Conservation (phyloP, 2,797 vertebrate genomes). For the Acrossocheilus fasciatus region DNA sequence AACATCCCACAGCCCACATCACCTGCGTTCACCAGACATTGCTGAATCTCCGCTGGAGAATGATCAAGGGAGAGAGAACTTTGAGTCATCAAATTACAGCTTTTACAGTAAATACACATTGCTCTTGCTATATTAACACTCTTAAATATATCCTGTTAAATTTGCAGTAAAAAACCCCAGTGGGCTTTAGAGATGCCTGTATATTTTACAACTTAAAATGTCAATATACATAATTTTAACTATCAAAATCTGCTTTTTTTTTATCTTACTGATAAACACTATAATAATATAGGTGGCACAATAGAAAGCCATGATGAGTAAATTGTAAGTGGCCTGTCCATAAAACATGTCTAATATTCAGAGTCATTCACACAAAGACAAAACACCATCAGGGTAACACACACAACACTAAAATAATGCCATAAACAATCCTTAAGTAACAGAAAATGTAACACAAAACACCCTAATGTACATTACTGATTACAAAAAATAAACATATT, state of each 20-base stretch:
- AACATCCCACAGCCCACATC: constrained; percentile 95
- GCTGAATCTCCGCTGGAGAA: constrained; percentile 89
- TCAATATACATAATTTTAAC: background rate
- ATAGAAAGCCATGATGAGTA: background rate
- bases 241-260: background rate
- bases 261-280: background rate
- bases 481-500: background rate
- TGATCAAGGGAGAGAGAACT: background rate
- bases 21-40: constrained; percentile 90
- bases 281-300: background rate
- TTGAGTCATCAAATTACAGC: background rate
- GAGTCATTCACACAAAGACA: background rate
- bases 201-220: background rate
- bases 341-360: background rate
- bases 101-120: background rate
- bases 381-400: background rate
- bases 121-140: background rate
- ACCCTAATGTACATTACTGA: background rate
- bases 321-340: background rate
- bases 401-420: background rate
- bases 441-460: background rate
- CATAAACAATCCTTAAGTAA: background rate
- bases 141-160: background rate
- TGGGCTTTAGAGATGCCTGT: background rate
- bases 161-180: background rate